Percentiles rank a stretch among this genome's conserved stretches.
Evolutionary conservation across 2,888 invertebrate species (phyloP).

Genomic region (Eupithecia inturbata): DNA sequence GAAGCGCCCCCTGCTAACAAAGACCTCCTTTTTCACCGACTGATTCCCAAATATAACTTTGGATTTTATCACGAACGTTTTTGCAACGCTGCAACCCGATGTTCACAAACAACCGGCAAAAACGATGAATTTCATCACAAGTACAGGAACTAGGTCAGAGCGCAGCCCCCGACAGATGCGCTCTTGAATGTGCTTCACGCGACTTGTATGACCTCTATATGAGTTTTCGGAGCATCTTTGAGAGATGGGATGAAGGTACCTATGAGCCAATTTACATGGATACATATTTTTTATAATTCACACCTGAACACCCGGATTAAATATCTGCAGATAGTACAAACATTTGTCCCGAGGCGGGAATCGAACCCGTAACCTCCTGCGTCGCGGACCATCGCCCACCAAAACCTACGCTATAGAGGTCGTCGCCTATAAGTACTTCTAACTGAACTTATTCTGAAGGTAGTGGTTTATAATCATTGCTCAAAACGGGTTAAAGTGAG

Average conservation of each 20-base stretch:
- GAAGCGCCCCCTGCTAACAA: too few relatives aligned
- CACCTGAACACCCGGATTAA: too few relatives aligned
- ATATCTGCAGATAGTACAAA: too few relatives aligned
- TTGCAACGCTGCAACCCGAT: not conserved
- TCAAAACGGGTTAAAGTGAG: not conserved
- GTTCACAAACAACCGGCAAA: slow-evolving; percentile 5
- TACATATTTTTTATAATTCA: too few relatives aligned
- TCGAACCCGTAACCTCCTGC: too few relatives aligned
- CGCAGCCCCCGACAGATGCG: slow-evolving; percentile 29
- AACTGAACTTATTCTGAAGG: not conserved
- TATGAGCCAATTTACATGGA: too few relatives aligned
- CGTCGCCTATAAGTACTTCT: too few relatives aligned
- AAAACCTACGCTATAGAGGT: too few relatives aligned
- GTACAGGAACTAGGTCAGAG: slow-evolving; percentile 26
- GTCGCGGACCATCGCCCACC: too few relatives aligned
- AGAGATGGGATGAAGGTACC: slow-evolving; percentile 1
- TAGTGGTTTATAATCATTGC: not conserved
- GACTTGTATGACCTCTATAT: slow-evolving; percentile 15
- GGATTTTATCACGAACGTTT: not conserved
- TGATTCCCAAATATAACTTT: not conserved
- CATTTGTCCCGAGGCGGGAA: too few relatives aligned
- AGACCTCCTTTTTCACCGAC: not conserved
- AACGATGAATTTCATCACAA: slow-evolving; percentile 25
- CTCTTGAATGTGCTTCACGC: slow-evolving; percentile 26
- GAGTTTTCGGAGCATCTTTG: not conserved